Evolutionary conservation across 2,113 vertebrate species (phyloP).

Genomic region (Chionis minor): DNA sequence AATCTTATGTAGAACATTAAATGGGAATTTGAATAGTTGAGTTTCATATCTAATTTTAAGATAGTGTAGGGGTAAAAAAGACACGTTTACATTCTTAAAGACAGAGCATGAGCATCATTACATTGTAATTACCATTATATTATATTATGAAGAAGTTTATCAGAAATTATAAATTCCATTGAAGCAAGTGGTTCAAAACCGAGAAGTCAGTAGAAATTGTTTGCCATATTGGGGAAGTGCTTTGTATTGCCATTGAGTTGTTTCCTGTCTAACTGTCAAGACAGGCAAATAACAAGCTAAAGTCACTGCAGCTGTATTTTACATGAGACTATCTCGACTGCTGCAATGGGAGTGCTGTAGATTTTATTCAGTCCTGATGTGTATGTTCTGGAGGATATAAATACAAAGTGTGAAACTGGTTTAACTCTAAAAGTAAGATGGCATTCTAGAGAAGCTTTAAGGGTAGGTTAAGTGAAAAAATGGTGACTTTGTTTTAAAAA

Average conservation of each 20-base stretch:
- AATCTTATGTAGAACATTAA: accelerated
- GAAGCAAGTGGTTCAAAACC: neutral
- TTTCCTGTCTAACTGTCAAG: neutral
- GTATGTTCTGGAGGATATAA: neutral
- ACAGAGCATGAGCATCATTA: neutral
- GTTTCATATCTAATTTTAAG: neutral
- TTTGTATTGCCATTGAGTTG: neutral
- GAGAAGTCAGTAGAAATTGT: neutral
- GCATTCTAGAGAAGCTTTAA: neutral
- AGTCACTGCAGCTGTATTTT: neutral
- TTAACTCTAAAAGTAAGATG: neutral
- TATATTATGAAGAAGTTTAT: neutral
- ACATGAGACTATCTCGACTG: neutral
- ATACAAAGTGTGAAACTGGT: neutral
- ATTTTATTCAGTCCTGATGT: neutral
- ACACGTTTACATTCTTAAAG: neutral
- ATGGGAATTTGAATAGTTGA: neutral
- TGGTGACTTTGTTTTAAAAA: neutral
- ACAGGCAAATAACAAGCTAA: neutral
- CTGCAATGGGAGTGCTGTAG: neutral
- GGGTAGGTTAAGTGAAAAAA: neutral
- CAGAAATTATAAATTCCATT: neutral
- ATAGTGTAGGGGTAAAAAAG: neutral
- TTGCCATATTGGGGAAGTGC: neutral
- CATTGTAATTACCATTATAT: neutral